Percentiles rank a stretch among this genome's conserved stretches.
Conservation (phyloP, 2,888 invertebrate genomes). For the Glaucopsyche alexis region DNA sequence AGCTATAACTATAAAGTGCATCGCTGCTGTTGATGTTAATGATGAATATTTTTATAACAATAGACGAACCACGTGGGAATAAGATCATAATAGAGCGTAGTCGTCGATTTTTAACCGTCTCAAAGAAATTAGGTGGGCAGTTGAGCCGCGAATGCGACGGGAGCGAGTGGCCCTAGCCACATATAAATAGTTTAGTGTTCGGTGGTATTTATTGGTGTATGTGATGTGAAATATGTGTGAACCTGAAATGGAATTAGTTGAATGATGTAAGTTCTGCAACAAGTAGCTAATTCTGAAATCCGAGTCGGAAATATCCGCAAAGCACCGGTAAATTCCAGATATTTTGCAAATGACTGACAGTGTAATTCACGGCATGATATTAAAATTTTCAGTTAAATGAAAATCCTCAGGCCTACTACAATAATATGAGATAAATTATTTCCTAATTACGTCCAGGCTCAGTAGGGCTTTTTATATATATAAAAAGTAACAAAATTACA, state of each 20-base stretch:
- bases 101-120: constrained; percentile 45
- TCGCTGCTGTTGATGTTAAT: constrained; percentile 3
- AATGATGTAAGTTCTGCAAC: constrained; percentile 31
- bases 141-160: constrained; percentile 60
- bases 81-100: constrained; percentile 41
- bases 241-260: constrained; percentile 26
- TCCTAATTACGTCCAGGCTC: not conserved
- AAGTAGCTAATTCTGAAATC: not conserved
- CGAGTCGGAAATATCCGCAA: not conserved
- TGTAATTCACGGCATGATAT: not conserved
- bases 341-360: not conserved
- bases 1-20: not conserved
- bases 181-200: constrained; percentile 21
- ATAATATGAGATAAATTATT: not conserved
- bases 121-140: constrained; percentile 61
- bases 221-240: constrained; percentile 28
- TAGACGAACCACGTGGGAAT: constrained; percentile 8
- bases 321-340: not conserved
- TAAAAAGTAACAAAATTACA: no score
- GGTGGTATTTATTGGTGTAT: constrained; percentile 34
- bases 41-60: not conserved
- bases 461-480: not conserved
- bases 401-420: no score
- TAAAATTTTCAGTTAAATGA: not conserved
- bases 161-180: constrained; percentile 44